Percentiles rank a stretch among this genome's conserved stretches.
phyloP scores from a whole-genome alignment of 1,140 invertebrate species.

The Ceratina japonica region DNA sequence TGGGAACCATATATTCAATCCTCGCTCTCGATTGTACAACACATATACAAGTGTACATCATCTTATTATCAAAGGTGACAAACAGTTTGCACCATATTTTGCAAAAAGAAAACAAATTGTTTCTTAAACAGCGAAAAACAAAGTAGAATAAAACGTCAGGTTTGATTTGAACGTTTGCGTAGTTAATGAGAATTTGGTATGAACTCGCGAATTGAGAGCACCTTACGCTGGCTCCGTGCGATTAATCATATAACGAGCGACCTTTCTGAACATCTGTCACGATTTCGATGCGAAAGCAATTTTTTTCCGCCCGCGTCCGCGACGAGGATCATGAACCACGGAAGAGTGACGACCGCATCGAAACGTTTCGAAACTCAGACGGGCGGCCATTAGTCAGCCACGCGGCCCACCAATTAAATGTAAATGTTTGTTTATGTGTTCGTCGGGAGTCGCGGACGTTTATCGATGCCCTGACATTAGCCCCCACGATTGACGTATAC shows the following conservation, averaged over 20 bases:
- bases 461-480: constrained; percentile 74
- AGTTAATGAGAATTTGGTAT: not conserved
- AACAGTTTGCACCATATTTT: not conserved
- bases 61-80: constrained; percentile 47
- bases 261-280: constrained; percentile 22
- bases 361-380: constrained; percentile 66
- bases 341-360: constrained; percentile 56
- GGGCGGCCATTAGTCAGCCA: constrained; percentile 63
- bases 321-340: constrained; percentile 46
- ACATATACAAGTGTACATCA: constrained; percentile 49
- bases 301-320: constrained; percentile 42
- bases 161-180: too few relatives aligned
- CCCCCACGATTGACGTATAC: constrained; percentile 67
- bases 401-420: constrained; percentile 74
- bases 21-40: constrained; percentile 46
- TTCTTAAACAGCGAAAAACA: too few relatives aligned
- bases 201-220: constrained; percentile 20
- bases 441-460: constrained; percentile 70
- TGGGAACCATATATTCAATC: constrained; percentile 57
- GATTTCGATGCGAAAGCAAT: constrained; percentile 31
- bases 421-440: constrained; percentile 77
- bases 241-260: constrained; percentile 46
- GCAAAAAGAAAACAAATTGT: not conserved
- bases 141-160: too few relatives aligned
- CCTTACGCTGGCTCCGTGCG: constrained; percentile 31